Percentiles rank a stretch among this genome's conserved stretches.
Evolutionary conservation across 2,888 invertebrate genomes (phyloP).

Genomic region (Aricia artaxerxes): DNA sequence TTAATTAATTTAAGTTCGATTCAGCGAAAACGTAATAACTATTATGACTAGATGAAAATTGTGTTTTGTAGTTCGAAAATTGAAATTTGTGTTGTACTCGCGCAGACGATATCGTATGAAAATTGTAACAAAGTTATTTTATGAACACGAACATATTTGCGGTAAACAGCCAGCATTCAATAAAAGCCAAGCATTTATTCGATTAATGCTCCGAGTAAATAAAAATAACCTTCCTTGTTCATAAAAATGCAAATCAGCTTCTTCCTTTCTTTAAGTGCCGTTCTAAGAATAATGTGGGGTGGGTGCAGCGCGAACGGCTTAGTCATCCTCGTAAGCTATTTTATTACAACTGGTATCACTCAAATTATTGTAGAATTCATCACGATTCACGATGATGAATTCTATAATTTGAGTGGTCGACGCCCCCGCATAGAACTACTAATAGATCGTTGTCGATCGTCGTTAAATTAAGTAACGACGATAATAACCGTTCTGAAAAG

Average conservation of each 20-base stretch:
- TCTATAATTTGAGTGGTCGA: not conserved
- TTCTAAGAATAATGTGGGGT: constrained; percentile 67
- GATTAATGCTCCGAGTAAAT: constrained; percentile 28
- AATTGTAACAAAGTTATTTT: not conserved
- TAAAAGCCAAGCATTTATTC: constrained; percentile 4
- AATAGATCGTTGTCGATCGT: too few relatives aligned
- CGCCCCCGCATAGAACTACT: too few relatives aligned
- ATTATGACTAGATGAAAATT: too few relatives aligned
- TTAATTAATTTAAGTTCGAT: too few relatives aligned
- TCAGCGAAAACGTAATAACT: too few relatives aligned
- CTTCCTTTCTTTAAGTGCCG: constrained; percentile 73
- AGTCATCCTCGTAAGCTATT: constrained; percentile 40
- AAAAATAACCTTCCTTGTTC: constrained; percentile 64
- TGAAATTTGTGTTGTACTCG: too few relatives aligned
- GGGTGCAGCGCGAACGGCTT: constrained; percentile 57
- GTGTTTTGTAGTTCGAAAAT: too few relatives aligned
- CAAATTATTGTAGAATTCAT: not conserved
- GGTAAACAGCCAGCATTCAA: not conserved
- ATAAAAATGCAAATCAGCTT: constrained; percentile 76
- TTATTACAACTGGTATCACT: constrained; percentile 34
- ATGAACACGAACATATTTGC: not conserved
- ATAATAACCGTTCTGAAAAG: too few relatives aligned
- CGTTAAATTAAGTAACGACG: too few relatives aligned
- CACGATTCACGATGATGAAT: not conserved
- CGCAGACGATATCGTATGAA: too few relatives aligned